A percentile compares a stretch with the other conserved stretches of the same genome.
These are phyloP conservation scores for Lophochroa leadbeateri DNA, from an alignment of 2,113 vertebrate species.

Conservation along the genomic window DNA sequence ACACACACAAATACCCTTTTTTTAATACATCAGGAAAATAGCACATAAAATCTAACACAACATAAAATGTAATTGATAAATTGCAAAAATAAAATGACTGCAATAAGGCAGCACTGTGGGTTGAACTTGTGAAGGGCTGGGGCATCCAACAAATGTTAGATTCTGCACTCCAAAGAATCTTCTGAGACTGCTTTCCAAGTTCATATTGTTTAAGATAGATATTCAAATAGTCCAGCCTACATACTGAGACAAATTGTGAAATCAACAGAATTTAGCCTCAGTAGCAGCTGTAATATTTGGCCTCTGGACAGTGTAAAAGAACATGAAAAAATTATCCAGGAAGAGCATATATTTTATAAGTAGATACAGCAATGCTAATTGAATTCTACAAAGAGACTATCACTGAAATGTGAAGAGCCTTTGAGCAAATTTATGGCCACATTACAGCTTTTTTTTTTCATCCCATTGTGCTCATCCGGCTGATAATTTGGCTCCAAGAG, in stretches of 20 bases:
- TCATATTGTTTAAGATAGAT: background rate
- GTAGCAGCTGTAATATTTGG: slow-evolving; percentile 44
- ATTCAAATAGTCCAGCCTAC: background rate
- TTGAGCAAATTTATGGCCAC: slow-evolving; percentile 47
- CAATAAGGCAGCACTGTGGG: background rate
- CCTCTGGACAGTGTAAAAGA: slow-evolving; percentile 4
- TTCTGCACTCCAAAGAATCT: background rate
- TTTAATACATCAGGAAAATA: background rate
- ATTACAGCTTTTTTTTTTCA: slow-evolving; percentile 44
- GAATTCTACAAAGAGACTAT: slow-evolving; percentile 51
- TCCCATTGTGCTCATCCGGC: slow-evolving; percentile 53
- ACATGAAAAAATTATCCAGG: slow-evolving; percentile 12
- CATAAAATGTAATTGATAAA: background rate
- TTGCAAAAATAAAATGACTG: background rate
- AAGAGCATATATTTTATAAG: slow-evolving; percentile 38
- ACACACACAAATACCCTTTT: background rate
- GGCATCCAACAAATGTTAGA: background rate
- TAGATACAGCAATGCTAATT: slow-evolving; percentile 49
- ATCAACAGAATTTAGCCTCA: background rate
- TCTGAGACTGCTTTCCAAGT: background rate
- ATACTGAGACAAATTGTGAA: background rate
- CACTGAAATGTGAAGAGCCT: slow-evolving; percentile 49
- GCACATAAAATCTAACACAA: background rate
- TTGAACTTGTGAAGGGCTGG: background rate
- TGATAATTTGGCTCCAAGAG: slow-evolving; percentile 36